phyloP scores from a whole-genome alignment of 2,797 vertebrate species.

The Acipenser transmontanus region DNA sequence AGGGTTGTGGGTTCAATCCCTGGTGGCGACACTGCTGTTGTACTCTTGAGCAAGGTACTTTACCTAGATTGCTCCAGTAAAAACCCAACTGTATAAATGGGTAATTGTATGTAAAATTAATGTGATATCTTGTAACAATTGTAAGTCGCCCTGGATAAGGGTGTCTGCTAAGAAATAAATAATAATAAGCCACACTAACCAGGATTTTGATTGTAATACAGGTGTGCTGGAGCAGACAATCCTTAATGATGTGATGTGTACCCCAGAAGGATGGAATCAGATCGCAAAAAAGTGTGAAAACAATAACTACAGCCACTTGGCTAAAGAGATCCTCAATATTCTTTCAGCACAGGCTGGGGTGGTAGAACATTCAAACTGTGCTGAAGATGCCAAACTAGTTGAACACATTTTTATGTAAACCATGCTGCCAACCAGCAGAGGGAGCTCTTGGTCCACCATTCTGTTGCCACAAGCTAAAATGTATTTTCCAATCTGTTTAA shows the following conservation, averaged over 20 bases:
- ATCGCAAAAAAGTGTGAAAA: constrained; percentile 43
- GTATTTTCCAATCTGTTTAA: no score
- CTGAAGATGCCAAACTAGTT: constrained; percentile 43
- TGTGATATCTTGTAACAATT: no score
- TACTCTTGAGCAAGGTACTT: no score
- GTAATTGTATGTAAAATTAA: no score
- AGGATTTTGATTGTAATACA: constrained; percentile 23
- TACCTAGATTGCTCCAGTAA: no score
- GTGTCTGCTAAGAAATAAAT: no score
- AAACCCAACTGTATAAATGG: no score
- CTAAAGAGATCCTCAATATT: constrained; percentile 39
- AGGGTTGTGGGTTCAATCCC: no score
- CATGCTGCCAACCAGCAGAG: constrained; percentile 37
- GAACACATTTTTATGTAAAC: constrained; percentile 58
- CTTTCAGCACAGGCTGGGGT: constrained; percentile 52
- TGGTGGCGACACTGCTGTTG: no score
- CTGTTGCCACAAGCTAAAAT: no score
- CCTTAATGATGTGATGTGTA: constrained; percentile 37
- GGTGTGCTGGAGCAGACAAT: constrained; percentile 47
- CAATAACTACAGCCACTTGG: constrained; percentile 40
- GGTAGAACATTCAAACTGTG: constrained; percentile 33
- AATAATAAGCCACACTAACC: no score
- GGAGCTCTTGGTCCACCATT: constrained; percentile 39
- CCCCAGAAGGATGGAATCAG: constrained; percentile 49
- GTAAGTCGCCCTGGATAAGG: no score